These are phyloP conservation scores for Venustoraphidia nigricollis DNA, from an alignment of 2,888 invertebrate genomes.

Conservation along the genomic window DNA sequence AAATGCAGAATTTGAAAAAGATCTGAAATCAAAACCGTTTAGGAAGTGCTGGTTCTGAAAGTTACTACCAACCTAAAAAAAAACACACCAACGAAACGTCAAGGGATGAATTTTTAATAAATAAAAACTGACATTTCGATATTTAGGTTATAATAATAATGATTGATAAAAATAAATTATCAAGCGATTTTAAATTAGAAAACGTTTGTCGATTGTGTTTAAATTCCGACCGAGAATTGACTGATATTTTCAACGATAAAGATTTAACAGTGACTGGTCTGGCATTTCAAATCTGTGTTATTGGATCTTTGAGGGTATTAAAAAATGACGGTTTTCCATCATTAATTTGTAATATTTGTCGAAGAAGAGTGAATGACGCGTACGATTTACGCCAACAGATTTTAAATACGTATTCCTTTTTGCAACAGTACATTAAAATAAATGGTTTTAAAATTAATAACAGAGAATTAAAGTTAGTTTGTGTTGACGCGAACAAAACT, in stretches of 20 bases:
- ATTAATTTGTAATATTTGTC: constrained; percentile 1
- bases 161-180: background rate
- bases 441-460: background rate
- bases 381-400: constrained; percentile 2
- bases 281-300: background rate
- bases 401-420: background rate
- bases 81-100: too few species aligned
- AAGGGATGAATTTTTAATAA: too few species aligned
- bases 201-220: constrained; percentile 3
- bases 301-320: constrained; percentile 1
- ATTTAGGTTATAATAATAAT: background rate
- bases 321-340: constrained; percentile 1
- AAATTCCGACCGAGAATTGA: background rate
- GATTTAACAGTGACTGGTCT: background rate
- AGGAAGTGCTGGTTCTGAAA: too few species aligned
- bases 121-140: too few species aligned
- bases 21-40: too few species aligned
- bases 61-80: too few species aligned
- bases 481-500: constrained; percentile 1
- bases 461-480: background rate
- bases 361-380: background rate
- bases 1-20: too few species aligned
- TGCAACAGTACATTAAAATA: background rate
- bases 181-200: background rate
- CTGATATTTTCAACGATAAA: background rate